Percentiles rank a stretch among this genome's conserved stretches.
Conservation (phyloP, 2,888 invertebrate genomes). For the Ellobium chinense region DNA sequence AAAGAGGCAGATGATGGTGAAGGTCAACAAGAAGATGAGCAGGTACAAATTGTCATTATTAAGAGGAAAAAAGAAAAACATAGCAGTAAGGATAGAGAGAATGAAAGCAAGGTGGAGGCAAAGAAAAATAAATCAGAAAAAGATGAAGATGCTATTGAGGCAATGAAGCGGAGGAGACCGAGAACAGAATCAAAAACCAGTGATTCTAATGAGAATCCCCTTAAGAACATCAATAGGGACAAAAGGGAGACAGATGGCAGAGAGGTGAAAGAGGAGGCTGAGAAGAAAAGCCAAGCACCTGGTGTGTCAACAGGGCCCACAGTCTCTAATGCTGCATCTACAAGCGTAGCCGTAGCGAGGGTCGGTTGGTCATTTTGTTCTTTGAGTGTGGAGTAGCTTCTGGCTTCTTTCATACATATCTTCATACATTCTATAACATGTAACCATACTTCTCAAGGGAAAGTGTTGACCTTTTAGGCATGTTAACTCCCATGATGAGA, state of each 20-base stretch:
- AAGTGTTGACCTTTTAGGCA: too few species aligned
- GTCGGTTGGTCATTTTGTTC: not conserved
- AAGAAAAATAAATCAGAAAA: not conserved
- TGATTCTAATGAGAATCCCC: too few species aligned
- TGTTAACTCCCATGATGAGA: too few species aligned
- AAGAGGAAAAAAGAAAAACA: not conserved
- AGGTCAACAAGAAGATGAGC: not conserved
- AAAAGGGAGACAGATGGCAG: not conserved
- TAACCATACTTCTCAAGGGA: too few species aligned
- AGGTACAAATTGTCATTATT: slow-evolving; percentile 38
- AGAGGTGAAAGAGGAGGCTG: not conserved
- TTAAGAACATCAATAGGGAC: too few species aligned
- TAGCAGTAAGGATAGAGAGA: not conserved
- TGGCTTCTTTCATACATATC: too few species aligned
- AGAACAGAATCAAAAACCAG: too few species aligned
- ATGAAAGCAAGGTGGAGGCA: too few species aligned
- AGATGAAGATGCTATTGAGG: not conserved
- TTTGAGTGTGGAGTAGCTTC: not conserved
- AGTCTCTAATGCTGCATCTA: not conserved
- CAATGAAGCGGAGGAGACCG: too few species aligned
- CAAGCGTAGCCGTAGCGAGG: not conserved
- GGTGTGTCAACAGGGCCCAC: not conserved
- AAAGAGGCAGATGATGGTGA: not conserved
- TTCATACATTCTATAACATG: too few species aligned
- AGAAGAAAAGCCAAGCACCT: not conserved